Base-by-base conservation (phyloP, 2,113 vertebrate genomes). In the Aleadryas rufinucha region DNA sequence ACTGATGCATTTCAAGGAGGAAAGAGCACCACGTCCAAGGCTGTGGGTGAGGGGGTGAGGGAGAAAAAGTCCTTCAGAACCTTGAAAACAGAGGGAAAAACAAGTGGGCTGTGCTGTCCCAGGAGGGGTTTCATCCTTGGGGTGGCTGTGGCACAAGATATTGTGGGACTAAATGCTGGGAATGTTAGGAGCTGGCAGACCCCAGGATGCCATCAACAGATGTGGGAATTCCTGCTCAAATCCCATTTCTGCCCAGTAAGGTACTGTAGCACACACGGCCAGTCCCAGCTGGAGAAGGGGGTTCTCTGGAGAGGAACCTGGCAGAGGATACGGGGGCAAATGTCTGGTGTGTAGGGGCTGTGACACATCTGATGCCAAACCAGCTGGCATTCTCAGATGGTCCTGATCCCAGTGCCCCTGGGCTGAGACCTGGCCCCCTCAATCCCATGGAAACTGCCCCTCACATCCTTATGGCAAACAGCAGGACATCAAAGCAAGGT, bases 191-290 rank as follows among this genome's bases (percentile, higher is more conserved):
- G 26, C 20, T 7, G 16, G 11, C 14, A 90, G 57, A 52, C 1
- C n/a, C 47, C 61, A 75, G 69, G 30, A 30, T 44, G 16, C 31
- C 76, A 61, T 16, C 54, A 80, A 8, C 7, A 77, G 27, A 37
- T 52, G 63, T 31, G 60, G 44, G 33, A 71, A 76, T 56, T 80
- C 17, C 15, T 8, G 9, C 44, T 69, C 31, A 47, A 42, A 31
- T 23, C 47, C 13, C 7, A 13, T 23, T 68, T 77, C 86, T 81
- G 27, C n/a, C 41, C 49, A 39, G 54, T 14, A 31, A 74, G 47
- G 57, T 18, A 7, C 20, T 39, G 45, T 1, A 35, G 59, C 35
- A 52, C 13, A 16, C 0, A 0, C 18, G 63, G 26, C 30, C 44
- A 60, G 52, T 12, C 24, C 59, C 42, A 50, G 60, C 30, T 77